Conservation (phyloP, 2,113 vertebrate species). For the Neodon shergylaensis region DNA sequence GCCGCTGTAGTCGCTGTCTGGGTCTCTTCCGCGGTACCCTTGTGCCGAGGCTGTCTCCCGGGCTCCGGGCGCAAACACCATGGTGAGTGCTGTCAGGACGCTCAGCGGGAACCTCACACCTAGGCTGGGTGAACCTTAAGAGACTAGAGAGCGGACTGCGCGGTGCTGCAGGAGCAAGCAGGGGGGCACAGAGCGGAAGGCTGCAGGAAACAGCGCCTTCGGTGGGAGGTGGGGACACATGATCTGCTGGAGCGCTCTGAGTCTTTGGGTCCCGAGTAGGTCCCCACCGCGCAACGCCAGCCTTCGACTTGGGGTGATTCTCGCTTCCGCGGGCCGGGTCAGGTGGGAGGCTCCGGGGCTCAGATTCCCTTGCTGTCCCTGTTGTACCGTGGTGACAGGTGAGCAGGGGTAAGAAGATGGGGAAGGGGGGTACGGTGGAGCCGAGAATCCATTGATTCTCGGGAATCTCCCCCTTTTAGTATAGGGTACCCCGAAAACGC, state of each 20-base stretch:
- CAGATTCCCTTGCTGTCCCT: background rate
- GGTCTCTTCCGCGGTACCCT: background rate
- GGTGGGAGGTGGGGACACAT: background rate
- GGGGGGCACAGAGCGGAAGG: background rate
- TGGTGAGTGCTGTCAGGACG: conserved; percentile 66
- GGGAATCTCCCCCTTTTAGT: too few species aligned
- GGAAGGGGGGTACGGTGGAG: background rate
- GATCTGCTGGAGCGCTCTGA: background rate
- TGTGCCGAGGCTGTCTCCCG: background rate
- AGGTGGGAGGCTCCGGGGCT: background rate
- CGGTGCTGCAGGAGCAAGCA: background rate
- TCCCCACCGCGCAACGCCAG: rapidly evolving
- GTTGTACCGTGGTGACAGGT: conserved; percentile 36
- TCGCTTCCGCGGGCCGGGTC: background rate
- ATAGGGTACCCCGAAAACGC: background rate
- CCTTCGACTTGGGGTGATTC: background rate
- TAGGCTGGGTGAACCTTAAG: background rate
- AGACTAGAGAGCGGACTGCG: background rate
- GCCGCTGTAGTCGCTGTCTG: conserved; percentile 11
- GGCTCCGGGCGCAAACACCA: conserved; percentile 21
- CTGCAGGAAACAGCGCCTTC: too few species aligned
- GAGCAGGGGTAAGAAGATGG: background rate
- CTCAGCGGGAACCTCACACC: background rate
- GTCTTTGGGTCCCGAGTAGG: background rate
- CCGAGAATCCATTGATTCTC: background rate